Evolutionary conservation across 2,888 invertebrate species (phyloP).

Genomic region (Nymphalis polychloros): DNA sequence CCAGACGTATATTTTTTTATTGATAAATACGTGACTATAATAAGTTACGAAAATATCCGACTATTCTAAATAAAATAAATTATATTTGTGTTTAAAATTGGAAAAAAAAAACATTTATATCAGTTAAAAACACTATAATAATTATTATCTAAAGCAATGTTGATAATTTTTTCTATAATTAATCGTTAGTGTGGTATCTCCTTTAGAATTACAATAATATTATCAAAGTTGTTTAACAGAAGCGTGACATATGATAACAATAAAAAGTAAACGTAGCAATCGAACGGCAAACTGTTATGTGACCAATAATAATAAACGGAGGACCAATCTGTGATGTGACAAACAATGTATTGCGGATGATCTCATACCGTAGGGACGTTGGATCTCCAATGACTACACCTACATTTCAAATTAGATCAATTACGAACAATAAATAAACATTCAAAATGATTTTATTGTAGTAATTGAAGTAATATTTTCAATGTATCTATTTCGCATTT

Average conservation of each 20-base stretch:
- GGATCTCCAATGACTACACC: constrained; percentile 30
- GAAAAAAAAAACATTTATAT: too few relatives aligned
- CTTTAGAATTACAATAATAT: not conserved
- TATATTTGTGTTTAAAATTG: too few relatives aligned
- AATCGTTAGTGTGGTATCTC: too few relatives aligned
- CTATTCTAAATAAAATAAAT: too few relatives aligned
- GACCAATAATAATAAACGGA: constrained; percentile 21
- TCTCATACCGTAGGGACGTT: constrained; percentile 33
- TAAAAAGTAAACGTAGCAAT: constrained; percentile 34
- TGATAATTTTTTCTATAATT: too few relatives aligned
- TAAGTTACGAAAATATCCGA: too few relatives aligned
- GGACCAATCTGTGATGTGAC: constrained; percentile 39
- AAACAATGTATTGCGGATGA: constrained; percentile 35
- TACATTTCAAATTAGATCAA: constrained; percentile 30
- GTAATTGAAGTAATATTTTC: not conserved
- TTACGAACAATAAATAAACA: constrained; percentile 24
- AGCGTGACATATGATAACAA: not conserved
- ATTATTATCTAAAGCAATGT: too few relatives aligned
- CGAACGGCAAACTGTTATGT: not conserved
- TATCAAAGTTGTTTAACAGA: not conserved
- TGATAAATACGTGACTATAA: too few relatives aligned
- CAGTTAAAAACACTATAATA: too few relatives aligned
- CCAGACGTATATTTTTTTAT: too few relatives aligned
- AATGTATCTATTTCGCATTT: not conserved
- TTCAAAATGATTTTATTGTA: constrained; percentile 17